These are phyloP conservation scores for Nowickia ferox DNA, from an alignment of 2,888 invertebrate genomes.

Conservation along the genomic window DNA sequence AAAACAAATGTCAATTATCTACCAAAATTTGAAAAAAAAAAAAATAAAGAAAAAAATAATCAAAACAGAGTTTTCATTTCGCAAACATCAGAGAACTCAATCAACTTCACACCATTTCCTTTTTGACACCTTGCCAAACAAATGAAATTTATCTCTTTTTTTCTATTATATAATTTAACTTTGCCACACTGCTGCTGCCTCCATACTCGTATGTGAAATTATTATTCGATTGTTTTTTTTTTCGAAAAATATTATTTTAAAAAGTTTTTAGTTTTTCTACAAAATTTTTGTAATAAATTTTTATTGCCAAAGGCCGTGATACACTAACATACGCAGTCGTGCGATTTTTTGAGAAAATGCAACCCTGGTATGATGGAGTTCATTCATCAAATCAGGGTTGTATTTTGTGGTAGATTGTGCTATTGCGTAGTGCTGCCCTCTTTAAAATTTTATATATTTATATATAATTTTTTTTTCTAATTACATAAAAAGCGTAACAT, in stretches of 20 bases:
- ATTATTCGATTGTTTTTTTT: slow-evolving; percentile 15
- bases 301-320: slow-evolving; percentile 26
- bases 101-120: slow-evolving; percentile 47
- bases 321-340: too few species aligned
- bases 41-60: too few species aligned
- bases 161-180: slow-evolving; percentile 39
- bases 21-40: slow-evolving; percentile 41
- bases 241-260: background rate
- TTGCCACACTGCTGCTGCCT: slow-evolving; percentile 19
- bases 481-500: too few species aligned
- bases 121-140: slow-evolving; percentile 16
- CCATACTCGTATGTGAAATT: slow-evolving; percentile 1
- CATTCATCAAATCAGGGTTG: too few species aligned
- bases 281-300: background rate
- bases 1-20: slow-evolving; percentile 44
- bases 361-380: too few species aligned
- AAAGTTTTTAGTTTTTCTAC: slow-evolving; percentile 6
- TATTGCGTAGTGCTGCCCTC: slow-evolving; percentile 32
- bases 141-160: slow-evolving; percentile 13
- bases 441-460: slow-evolving; percentile 4
- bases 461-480: background rate
- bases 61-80: slow-evolving; percentile 57
- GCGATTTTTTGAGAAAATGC: too few species aligned
- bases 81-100: slow-evolving; percentile 39
- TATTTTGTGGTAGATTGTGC: too few species aligned